Conservation (phyloP, 2,113 vertebrate genomes). For the Tympanuchus pallidicinctus region DNA sequence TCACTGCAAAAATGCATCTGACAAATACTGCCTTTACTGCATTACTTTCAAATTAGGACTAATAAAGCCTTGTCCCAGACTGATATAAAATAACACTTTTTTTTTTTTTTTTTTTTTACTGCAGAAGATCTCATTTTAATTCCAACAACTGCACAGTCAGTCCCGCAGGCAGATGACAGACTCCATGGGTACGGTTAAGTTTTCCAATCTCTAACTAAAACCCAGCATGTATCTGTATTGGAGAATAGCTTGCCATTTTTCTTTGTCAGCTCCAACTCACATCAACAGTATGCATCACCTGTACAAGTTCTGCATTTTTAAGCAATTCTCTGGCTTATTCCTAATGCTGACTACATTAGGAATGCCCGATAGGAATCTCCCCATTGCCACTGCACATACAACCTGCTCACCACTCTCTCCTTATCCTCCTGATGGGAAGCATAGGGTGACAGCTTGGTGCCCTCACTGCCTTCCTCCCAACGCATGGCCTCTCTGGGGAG, state of each 20-base stretch:
- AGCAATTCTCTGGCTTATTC: background rate
- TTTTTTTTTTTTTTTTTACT: background rate
- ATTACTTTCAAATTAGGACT: conserved; percentile 18
- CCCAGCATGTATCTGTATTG: background rate
- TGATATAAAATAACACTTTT: background rate
- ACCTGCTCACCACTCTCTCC: background rate
- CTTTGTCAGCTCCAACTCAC: conserved; percentile 21
- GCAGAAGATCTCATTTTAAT: background rate
- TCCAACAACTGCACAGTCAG: background rate
- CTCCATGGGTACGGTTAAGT: conserved; percentile 6
- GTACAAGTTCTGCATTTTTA: background rate
- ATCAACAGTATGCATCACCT: background rate
- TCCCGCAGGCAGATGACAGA: background rate
- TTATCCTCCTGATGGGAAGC: background rate
- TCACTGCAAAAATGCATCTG: conserved; percentile 18
- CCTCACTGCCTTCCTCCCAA: background rate
- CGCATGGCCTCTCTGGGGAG: background rate
- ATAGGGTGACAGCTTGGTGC: background rate
- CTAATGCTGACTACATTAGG: background rate
- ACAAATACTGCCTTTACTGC: conserved; percentile 4
- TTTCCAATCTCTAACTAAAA: conserved; percentile 5
- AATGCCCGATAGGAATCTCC: background rate
- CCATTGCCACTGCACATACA: background rate
- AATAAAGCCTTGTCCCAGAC: background rate
- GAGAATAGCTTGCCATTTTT: conserved; percentile 5